These are phyloP conservation scores for Harmothoe impar DNA, from an alignment of 2,888 invertebrate genomes.

Conservation along the genomic window DNA sequence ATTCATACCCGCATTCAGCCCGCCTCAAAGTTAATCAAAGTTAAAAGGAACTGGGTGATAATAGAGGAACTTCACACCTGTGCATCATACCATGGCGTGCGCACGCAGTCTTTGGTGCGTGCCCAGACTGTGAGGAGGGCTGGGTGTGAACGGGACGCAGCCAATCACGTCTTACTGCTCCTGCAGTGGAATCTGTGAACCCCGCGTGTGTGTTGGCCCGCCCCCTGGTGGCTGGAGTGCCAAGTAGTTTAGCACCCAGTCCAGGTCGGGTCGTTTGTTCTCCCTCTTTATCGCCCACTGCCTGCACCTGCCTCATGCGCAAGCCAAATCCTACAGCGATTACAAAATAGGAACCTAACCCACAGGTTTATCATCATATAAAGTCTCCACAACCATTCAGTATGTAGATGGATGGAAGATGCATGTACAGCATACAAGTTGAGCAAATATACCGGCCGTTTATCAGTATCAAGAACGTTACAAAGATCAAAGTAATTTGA, in stretches of 20 bases:
- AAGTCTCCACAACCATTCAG: not conserved
- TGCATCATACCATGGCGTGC: not conserved
- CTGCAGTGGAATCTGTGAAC: not conserved
- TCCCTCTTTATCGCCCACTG: conserved; percentile 33
- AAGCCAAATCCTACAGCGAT: not conserved
- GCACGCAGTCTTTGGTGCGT: not conserved
- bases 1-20: not conserved
- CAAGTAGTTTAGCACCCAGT: conserved; percentile 49
- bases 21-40: not conserved
- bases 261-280: conserved; percentile 26
- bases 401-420: no score
- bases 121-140: not conserved
- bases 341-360: conserved; percentile 22
- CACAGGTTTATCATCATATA: not conserved
- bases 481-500: no score
- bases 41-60: not conserved
- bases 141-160: conserved; percentile 34
- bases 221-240: not conserved
- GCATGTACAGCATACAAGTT: no score
- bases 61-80: conserved; percentile 12
- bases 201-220: not conserved
- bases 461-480: no score
- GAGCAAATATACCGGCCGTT: no score
- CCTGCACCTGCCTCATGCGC: conserved; percentile 24
- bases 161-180: not conserved